Evolutionary conservation across 2,888 invertebrate genomes (phyloP).

Genomic region (Drosophila atroscutellata): DNA sequence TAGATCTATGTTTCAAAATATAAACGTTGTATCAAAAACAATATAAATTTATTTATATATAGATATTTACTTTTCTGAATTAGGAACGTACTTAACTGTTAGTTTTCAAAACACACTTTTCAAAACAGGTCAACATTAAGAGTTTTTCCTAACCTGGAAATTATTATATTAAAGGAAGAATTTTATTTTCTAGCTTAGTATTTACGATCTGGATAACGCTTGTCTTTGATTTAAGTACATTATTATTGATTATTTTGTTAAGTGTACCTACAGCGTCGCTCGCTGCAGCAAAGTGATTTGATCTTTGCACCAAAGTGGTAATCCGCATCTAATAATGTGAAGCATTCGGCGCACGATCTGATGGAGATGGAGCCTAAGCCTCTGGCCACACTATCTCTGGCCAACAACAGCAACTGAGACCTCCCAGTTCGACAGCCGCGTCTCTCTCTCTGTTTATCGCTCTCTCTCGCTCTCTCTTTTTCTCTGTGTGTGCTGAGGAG

Average conservation of each 20-base stretch:
- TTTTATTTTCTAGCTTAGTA: background rate
- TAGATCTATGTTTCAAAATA: background rate
- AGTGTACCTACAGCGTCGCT: constrained; percentile 63
- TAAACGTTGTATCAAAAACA: background rate
- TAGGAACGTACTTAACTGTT: background rate
- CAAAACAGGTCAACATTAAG: rapidly evolving
- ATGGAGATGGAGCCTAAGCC: constrained; percentile 31
- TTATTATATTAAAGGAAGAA: background rate
- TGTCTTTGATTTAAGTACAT: background rate
- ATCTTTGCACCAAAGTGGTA: constrained; percentile 80
- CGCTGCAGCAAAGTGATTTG: constrained; percentile 77
- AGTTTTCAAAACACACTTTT: background rate
- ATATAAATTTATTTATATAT: too few relatives aligned
- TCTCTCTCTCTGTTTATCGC: background rate
- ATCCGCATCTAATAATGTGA: constrained; percentile 83
- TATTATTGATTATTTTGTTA: background rate
- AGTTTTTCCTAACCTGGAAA: background rate
- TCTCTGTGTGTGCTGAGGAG: constrained; percentile 1
- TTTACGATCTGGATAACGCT: background rate
- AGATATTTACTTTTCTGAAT: background rate
- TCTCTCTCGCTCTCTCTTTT: background rate
- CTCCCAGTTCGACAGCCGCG: constrained; percentile 65
- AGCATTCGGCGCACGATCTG: constrained; percentile 82
- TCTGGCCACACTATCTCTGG: constrained; percentile 31
- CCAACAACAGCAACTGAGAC: constrained; percentile 43